Conservation (phyloP, 2,888 invertebrate species). For the Netelia fuscicornis region DNA sequence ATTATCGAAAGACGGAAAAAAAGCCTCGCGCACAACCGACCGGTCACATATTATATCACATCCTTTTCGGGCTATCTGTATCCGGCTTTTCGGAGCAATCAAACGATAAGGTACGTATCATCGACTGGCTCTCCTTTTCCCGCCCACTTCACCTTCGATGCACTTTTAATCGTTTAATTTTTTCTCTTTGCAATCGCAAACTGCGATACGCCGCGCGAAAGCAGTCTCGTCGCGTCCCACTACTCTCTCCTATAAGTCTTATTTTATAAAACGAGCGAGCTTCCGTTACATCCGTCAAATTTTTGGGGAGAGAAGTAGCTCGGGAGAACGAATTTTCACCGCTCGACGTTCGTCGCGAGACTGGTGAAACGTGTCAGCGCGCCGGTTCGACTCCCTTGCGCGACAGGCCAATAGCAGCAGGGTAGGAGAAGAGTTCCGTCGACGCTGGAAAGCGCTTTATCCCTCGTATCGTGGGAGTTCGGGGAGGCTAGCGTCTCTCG, state of each 20-base stretch:
- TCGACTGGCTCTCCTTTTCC: slow-evolving; percentile 12
- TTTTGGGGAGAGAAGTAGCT: background rate
- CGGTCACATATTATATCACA: background rate
- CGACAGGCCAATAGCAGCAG: slow-evolving; percentile 15
- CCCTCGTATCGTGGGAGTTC: slow-evolving; percentile 48
- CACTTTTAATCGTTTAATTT: background rate
- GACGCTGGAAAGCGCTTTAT: slow-evolving; percentile 35
- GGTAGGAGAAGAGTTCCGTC: slow-evolving; percentile 16
- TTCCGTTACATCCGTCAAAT: background rate
- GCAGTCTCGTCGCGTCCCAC: background rate
- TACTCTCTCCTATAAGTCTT: too few species aligned
- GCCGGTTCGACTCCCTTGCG: slow-evolving; percentile 38
- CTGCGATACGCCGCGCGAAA: background rate
- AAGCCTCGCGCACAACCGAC: background rate
- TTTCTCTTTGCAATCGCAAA: background rate
- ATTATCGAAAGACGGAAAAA: background rate
- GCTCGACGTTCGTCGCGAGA: slow-evolving; percentile 59
- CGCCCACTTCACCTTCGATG: slow-evolving; percentile 18
- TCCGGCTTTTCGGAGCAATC: slow-evolving; percentile 28
- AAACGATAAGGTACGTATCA: slow-evolving; percentile 15
- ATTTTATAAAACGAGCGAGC: background rate
- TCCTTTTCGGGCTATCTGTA: slow-evolving; percentile 34
- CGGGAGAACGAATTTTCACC: background rate
- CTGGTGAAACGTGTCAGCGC: slow-evolving; percentile 50
- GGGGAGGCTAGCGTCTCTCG: slow-evolving; percentile 41